phyloP scores from a whole-genome alignment of 2,797 vertebrate genomes.

The Melanogrammus aeglefinus region DNA sequence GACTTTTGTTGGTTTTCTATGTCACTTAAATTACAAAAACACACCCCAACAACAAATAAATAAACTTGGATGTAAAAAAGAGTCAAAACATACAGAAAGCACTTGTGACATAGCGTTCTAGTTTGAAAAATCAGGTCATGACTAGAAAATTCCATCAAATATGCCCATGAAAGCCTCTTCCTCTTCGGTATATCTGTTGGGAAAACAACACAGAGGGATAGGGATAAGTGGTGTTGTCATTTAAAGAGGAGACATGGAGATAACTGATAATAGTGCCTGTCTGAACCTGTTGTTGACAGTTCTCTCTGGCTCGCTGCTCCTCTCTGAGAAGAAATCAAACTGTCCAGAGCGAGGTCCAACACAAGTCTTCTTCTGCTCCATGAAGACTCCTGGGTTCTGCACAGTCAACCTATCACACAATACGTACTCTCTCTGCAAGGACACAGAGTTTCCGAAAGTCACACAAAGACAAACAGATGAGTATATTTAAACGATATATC shows the following conservation, averaged over 20 bases:
- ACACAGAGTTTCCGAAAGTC: neutral
- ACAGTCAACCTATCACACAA: conserved; percentile 33
- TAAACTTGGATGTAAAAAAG: neutral
- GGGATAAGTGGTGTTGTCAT: neutral
- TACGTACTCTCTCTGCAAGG: conserved; percentile 44
- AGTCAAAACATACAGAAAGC: neutral
- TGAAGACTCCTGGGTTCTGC: conserved; percentile 28
- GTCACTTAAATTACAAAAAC: neutral
- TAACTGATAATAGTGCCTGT: neutral
- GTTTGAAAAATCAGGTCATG: neutral
- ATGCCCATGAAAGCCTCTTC: conserved; percentile 83
- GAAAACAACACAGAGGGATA: neutral
- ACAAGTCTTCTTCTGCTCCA: conserved; percentile 42
- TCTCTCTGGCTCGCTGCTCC: conserved; percentile 18
- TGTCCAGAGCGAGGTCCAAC: conserved; percentile 40
- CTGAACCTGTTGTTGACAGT: conserved; percentile 3
- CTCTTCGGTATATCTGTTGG: conserved; percentile 72
- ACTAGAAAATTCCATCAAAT: conserved; percentile 93
- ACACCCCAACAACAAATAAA: neutral
- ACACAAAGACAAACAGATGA: neutral
- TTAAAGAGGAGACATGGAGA: neutral
- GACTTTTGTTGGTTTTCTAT: neutral
- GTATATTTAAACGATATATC: neutral
- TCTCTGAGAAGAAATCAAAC: conserved; percentile 76
- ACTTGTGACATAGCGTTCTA: neutral